Evolutionary conservation across 2,797 vertebrate species (phyloP).

Genomic region (Miichthys miiuy): DNA sequence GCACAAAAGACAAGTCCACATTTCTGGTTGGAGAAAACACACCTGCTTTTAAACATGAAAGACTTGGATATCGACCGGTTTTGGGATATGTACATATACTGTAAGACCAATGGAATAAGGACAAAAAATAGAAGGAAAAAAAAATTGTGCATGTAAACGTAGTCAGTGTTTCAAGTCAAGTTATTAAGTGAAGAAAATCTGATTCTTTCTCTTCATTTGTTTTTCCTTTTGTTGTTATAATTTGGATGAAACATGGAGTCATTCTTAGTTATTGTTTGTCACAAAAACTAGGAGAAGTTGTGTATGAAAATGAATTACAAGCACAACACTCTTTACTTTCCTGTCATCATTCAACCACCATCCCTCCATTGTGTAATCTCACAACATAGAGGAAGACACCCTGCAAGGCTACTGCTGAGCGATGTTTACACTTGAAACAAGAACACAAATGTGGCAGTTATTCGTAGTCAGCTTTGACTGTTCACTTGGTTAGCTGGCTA

Average conservation of each 20-base stretch:
- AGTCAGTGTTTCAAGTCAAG: too few relatives aligned
- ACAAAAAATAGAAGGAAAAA: too few relatives aligned
- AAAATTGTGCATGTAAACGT: too few relatives aligned
- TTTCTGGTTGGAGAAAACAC: neutral
- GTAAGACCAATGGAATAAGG: too few relatives aligned
- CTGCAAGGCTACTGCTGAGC: neutral
- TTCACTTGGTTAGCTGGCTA: neutral
- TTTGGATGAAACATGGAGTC: too few relatives aligned
- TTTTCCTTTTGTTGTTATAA: neutral
- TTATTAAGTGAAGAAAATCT: neutral
- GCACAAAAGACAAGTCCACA: too few relatives aligned
- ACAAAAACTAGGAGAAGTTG: neutral
- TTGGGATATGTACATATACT: too few relatives aligned
- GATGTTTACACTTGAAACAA: conserved; percentile 2
- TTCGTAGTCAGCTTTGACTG: neutral
- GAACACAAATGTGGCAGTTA: neutral
- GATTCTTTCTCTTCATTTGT: too few relatives aligned
- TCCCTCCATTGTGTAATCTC: neutral
- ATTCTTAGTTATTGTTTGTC: neutral
- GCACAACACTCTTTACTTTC: neutral
- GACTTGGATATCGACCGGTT: too few relatives aligned
- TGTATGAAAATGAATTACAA: neutral
- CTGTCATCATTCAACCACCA: conserved; percentile 16
- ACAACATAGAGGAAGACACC: conserved; percentile 4
- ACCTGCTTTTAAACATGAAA: neutral